Evolutionary conservation across 2,888 invertebrate species (phyloP), one percentile per base, ranked within the genome.

Genomic region (Achlya flavicornis): DNA sequence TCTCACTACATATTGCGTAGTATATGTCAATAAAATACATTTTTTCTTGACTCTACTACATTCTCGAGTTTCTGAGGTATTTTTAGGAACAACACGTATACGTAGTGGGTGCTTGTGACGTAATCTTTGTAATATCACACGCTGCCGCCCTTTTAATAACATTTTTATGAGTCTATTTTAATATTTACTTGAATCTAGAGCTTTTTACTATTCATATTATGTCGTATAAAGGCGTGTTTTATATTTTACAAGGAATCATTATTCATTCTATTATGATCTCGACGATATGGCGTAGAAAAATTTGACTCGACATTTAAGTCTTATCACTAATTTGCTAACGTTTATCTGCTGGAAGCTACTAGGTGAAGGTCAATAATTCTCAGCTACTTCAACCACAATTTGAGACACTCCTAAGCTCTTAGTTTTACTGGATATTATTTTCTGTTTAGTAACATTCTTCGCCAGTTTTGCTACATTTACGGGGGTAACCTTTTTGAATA

Each of bases 61-160:
- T 46, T 10, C 46, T 46, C 46, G 46, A 7, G 5, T n/a, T 46
- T 46, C 46, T 46, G 4, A 46, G 7, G 46, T 46, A n/a, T 46
- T 46, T 46, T 46, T 46, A n/a, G 6, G 3, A 46, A 46, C n/a
- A 46, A 46, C 14, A 46, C 46, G 14, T 43, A 14, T 43, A 43
- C 12, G 7, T n/a, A n/a, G 46, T n/a, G 6, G n/a, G n/a, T n/a
- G 10, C 6, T 46, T 46, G 46, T 46, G 46, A n/a, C 14, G 46
- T 46, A 46, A 46, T 46, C 46, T 5, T 14, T 43, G 4, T n/a
- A n/a, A n/a, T n/a, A 46, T 46, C 46, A 46, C n/a, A 1, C 46
- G n/a, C 46, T 46, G 46, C 46, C n/a, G n/a, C n/a, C 46, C n/a
- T n/a, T 46, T 46, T 46, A 46, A 46, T 46, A 46, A n/a, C 46